Base-by-base conservation (phyloP, 2,888 invertebrate genomes). In the Lasioglossum vierecki region DNA sequence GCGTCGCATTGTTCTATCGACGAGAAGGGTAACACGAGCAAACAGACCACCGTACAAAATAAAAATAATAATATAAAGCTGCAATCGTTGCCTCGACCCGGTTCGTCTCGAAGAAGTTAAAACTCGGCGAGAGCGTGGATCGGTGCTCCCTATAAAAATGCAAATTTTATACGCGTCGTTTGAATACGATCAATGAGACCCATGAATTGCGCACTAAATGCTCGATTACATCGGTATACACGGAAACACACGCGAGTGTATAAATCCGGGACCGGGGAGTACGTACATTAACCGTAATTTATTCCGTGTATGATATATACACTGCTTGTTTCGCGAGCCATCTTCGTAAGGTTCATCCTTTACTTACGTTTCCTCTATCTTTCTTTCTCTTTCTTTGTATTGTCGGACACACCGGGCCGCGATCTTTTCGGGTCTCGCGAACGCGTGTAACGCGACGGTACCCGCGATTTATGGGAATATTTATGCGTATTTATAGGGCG, bases 391-490 rank as follows among this genome's bases (percentile, higher is more conserved):
- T 44, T 53, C 22, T 53, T 26, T 15, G 4, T 39, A 15, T 22
- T 26, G 18, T 35, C 9, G 22, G 53, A 53, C 18, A 18, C 26
- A 15, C 71, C 39, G 44, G 53, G 30, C 73, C 63, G 83, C 87
- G 63, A 80, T 87, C 83, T 73, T 76, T 74, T 49, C 80, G 73
- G 30, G 76, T 63, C 76, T 57, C 76, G 86, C 78, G 79, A 86
- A 81, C 86, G 83, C 91, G 90, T 91, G 92, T 92, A 92, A 90
- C 87, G 91, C 88, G 89, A 86, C 88, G 86, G 85, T 88, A 81
- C 88, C 75, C 78, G 86, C 86, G 92, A 93, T 93, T 93, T 93
- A 93, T 93, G 93, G 90, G 92, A 92, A 89, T 92, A 93, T 93
- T 91, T 90, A 88, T 90, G 88, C 89, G 92, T 92, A 92, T 93